Percentiles rank a stretch among this genome's conserved stretches.
These are phyloP conservation scores for Centropus unirufus DNA, from an alignment of 2,113 vertebrate genomes.

Conservation along the genomic window DNA sequence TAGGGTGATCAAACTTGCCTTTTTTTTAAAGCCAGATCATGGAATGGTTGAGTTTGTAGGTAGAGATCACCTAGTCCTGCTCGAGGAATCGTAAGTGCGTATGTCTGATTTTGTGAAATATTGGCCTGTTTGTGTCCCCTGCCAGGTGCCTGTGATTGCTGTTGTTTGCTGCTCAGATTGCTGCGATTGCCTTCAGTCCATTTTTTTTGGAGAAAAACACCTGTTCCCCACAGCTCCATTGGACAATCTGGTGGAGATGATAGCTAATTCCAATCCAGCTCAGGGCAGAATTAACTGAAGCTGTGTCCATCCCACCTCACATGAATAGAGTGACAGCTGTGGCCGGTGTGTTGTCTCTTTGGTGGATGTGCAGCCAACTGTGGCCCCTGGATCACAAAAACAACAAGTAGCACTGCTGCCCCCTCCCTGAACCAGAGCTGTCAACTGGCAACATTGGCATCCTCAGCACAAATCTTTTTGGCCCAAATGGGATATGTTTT, in stretches of 20 bases:
- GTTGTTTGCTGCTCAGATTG: not conserved
- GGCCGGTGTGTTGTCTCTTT: accelerated
- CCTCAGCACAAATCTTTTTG: not conserved
- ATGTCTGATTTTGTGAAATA: not conserved
- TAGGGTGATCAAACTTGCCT: not conserved
- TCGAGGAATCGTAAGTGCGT: accelerated
- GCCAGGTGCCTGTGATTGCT: not conserved
- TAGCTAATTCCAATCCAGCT: not conserved
- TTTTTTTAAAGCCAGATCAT: not conserved
- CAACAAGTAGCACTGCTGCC: too few relatives aligned
- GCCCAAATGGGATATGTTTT: not conserved
- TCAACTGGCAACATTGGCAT: not conserved
- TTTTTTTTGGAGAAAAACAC: accelerated
- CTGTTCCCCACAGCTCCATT: not conserved
- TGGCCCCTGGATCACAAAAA: not conserved
- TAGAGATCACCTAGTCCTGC: not conserved
- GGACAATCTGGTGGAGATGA: not conserved
- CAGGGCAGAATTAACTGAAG: not conserved
- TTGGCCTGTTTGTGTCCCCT: not conserved
- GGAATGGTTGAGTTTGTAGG: not conserved
- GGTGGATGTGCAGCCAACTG: not conserved
- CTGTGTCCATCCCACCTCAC: not conserved
- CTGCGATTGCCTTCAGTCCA: not conserved
- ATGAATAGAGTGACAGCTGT: accelerated
- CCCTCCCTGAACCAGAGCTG: accelerated